phyloP scores from a whole-genome alignment of 2,797 vertebrate species.

The Scleropages formosus region DNA sequence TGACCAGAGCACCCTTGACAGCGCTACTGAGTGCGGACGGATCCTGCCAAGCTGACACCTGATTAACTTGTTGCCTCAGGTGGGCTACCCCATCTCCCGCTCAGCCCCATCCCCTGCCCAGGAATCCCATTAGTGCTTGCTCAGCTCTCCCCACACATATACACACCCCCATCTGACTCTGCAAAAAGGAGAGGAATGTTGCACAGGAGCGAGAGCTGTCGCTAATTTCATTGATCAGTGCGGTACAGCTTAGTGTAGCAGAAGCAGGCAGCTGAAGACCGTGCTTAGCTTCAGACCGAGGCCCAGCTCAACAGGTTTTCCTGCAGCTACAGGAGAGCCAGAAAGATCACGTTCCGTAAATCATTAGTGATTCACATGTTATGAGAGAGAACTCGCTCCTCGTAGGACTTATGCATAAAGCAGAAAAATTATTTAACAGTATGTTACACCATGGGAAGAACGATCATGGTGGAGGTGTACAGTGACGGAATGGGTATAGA shows the following conservation, averaged over 20 bases:
- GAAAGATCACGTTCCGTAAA: too few species aligned
- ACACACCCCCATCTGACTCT: slow-evolving; percentile 1
- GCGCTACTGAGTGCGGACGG: not conserved
- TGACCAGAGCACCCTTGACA: too few species aligned
- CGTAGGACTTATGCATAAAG: too few species aligned
- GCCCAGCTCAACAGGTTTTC: not conserved
- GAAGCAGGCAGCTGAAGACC: not conserved
- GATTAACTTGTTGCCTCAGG: not conserved
- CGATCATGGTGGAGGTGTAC: too few species aligned
- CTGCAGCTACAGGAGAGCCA: not conserved
- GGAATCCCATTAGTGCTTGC: not conserved
- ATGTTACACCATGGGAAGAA: too few species aligned
- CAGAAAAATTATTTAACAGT: too few species aligned
- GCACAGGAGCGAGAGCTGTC: not conserved
- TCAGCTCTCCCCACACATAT: not conserved
- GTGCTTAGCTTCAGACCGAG: not conserved
- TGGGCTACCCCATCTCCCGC: not conserved
- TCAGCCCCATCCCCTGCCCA: not conserved
- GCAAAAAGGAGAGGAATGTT: not conserved
- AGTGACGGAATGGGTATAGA: too few species aligned
- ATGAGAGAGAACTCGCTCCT: too few species aligned
- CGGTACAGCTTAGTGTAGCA: not conserved
- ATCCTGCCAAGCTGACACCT: not conserved
- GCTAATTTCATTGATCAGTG: slow-evolving; percentile 1
- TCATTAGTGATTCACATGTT: too few species aligned